Percentiles rank a stretch among this genome's conserved stretches.
Conservation (phyloP, 2,113 vertebrate genomes). For the Plecotus auritus region DNA sequence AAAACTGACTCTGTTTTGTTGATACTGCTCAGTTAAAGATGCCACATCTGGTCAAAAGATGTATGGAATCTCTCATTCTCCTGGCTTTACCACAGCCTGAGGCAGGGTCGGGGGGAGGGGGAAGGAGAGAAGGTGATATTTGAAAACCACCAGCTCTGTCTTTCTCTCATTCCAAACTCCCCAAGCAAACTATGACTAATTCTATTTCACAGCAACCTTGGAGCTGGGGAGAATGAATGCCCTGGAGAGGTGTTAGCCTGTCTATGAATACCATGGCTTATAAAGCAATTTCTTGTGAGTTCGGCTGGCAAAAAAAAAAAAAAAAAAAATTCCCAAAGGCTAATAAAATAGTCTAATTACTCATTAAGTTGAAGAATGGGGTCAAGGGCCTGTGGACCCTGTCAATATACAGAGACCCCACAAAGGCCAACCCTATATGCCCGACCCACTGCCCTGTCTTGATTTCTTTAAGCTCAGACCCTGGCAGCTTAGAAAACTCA, state of each 20-base stretch:
- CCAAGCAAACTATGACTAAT: conserved; percentile 28
- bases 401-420: not conserved
- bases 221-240: not conserved
- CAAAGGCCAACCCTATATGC: not conserved
- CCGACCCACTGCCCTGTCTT: not conserved
- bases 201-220: conserved; percentile 23
- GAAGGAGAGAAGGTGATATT: not conserved
- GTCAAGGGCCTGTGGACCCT: not conserved
- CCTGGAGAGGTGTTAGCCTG: not conserved
- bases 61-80: conserved; percentile 36
- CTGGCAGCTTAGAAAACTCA: not conserved
- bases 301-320: not conserved
- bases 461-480: not conserved
- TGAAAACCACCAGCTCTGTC: conserved; percentile 34
- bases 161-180: conserved; percentile 32
- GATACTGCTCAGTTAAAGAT: not conserved
- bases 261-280: not conserved
- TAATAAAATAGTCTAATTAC: not conserved
- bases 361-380: not conserved
- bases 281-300: not conserved
- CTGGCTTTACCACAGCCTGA: not conserved
- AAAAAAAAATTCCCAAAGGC: not conserved
- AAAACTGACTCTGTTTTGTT: not conserved
- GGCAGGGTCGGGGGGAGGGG: not conserved
- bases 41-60: conserved; percentile 63